Evolutionary conservation across 2,888 invertebrate genomes (phyloP).

Genomic region (Notocelia uddmanniana): DNA sequence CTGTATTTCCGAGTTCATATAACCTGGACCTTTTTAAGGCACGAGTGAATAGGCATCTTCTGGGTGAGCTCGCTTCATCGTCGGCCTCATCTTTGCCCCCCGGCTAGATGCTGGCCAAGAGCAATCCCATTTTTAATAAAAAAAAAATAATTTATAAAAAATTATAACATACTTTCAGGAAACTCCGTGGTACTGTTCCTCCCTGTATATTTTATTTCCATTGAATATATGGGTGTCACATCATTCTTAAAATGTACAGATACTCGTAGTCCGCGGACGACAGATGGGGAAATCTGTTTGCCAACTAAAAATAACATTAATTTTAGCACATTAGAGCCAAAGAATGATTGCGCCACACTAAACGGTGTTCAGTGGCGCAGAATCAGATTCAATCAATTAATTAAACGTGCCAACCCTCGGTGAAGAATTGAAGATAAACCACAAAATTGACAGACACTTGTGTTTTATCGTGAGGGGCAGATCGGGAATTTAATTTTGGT

Average conservation of each 20-base stretch:
- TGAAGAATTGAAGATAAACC: conserved; percentile 27
- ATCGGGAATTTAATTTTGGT: conserved; percentile 42
- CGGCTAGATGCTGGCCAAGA: too few relatives aligned
- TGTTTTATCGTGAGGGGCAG: conserved; percentile 38
- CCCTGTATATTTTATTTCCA: too few relatives aligned
- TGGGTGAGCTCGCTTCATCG: too few relatives aligned
- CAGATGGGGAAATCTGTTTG: conserved; percentile 36
- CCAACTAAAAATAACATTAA: conserved; percentile 35
- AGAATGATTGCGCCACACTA: conserved; percentile 36
- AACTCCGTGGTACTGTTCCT: too few relatives aligned
- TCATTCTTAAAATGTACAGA: neutral
- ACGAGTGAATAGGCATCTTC: too few relatives aligned
- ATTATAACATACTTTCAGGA: too few relatives aligned
- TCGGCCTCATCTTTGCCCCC: too few relatives aligned
- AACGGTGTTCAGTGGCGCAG: conserved; percentile 37
- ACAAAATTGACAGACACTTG: conserved; percentile 40
- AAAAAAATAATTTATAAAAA: too few relatives aligned
- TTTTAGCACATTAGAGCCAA: conserved; percentile 42
- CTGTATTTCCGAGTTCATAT: too few relatives aligned
- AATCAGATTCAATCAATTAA: conserved; percentile 48
- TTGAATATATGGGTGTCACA: too few relatives aligned
- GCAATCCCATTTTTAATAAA: too few relatives aligned
- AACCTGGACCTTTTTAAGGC: too few relatives aligned
- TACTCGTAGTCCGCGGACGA: neutral
- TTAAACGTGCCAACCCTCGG: conserved; percentile 34